Percentiles rank a stretch among this genome's conserved stretches.
Evolutionary conservation across 2,797 vertebrate genomes (phyloP).

Genomic region (Hirundo rustica): DNA sequence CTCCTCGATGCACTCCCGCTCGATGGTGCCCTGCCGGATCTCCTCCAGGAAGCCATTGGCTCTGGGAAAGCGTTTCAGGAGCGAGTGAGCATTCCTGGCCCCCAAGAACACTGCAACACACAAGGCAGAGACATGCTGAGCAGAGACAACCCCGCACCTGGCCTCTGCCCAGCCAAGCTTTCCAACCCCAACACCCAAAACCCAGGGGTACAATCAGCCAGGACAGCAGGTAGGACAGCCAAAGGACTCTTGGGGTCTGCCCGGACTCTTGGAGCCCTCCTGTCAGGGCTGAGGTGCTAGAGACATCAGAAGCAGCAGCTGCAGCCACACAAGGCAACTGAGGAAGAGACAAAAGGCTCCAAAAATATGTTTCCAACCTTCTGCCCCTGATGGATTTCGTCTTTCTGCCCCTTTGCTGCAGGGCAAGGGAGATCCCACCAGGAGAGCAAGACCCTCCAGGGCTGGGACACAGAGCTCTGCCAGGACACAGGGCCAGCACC

Average conservation of each 20-base stretch:
- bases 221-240: neutral
- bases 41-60: conserved; percentile 88
- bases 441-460: neutral
- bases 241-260: neutral
- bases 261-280: neutral
- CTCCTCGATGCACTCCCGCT: conserved; percentile 87
- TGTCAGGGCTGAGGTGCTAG: neutral
- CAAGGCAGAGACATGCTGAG: conserved; percentile 38
- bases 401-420: neutral
- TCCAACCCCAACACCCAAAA: neutral
- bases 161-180: neutral
- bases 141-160: neutral
- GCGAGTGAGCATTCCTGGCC: conserved; percentile 80
- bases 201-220: too few species aligned
- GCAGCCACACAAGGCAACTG: neutral
- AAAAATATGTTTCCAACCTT: neutral
- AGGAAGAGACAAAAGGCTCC: neutral
- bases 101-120: conserved; percentile 81
- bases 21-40: conserved; percentile 84
- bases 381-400: neutral
- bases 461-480: neutral
- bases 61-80: conserved; percentile 84
- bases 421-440: neutral
- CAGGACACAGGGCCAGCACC: fast-evolving
- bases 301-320: neutral